Conservation (phyloP, 2,113 vertebrate species). For the Agapornis roseicollis region DNA sequence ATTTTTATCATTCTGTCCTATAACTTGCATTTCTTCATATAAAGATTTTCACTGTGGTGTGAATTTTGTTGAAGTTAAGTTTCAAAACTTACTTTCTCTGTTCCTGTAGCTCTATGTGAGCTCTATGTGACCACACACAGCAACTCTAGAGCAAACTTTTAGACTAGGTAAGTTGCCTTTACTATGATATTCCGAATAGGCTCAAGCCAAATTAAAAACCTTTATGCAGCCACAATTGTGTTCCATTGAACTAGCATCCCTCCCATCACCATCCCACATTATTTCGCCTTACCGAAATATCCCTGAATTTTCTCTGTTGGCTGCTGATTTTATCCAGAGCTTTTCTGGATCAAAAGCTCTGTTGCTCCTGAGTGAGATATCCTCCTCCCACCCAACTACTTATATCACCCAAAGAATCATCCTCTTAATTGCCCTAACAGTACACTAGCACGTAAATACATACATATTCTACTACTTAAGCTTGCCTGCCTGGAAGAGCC, state of each 20-base stretch:
- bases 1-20: not conserved
- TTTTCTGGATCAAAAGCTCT: not conserved
- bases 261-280: not conserved
- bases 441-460: not conserved
- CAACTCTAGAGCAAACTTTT: not conserved
- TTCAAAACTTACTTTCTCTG: not conserved
- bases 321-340: not conserved
- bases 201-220: not conserved
- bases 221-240: not conserved
- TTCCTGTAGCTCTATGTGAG: not conserved
- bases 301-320: not conserved
- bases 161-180: not conserved
- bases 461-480: not conserved
- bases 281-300: not conserved
- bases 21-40: not conserved
- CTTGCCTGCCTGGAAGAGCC: not conserved
- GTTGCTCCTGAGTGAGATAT: not conserved
- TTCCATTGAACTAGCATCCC: not conserved
- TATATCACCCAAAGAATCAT: not conserved
- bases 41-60: not conserved
- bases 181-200: not conserved
- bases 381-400: not conserved
- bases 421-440: not conserved
- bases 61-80: not conserved
- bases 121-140: not conserved